Percentiles rank a stretch among this genome's conserved stretches.
Evolutionary conservation across 2,888 invertebrate genomes (phyloP).

Genomic region (Torymus tubicola): DNA sequence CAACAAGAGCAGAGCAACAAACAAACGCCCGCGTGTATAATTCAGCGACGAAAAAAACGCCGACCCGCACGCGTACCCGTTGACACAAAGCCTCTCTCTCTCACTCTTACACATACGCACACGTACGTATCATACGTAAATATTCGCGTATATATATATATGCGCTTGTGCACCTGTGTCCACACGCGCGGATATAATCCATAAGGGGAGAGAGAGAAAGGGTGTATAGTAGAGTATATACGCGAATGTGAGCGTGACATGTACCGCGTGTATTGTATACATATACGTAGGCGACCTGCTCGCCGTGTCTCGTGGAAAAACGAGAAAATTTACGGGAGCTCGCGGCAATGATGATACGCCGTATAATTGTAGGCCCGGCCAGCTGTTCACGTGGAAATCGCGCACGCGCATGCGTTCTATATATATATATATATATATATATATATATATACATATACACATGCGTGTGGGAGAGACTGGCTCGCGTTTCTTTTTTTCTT

Average conservation of each 20-base stretch:
- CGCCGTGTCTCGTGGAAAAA: not conserved
- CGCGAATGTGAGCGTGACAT: too few relatives aligned
- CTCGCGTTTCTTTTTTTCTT: too few relatives aligned
- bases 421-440: not conserved
- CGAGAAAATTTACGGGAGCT: slow-evolving; percentile 34
- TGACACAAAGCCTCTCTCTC: too few relatives aligned
- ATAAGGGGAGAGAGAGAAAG: not conserved
- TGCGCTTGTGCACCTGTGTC: slow-evolving; percentile 21
- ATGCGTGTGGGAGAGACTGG: too few relatives aligned
- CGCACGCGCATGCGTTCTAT: slow-evolving; percentile 12
- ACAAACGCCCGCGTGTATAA: too few relatives aligned
- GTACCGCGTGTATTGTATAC: too few relatives aligned
- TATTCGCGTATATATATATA: not conserved
- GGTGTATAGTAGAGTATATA: too few relatives aligned
- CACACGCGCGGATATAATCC: slow-evolving; percentile 19
- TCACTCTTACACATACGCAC: too few relatives aligned
- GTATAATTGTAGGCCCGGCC: slow-evolving; percentile 43
- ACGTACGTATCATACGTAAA: slow-evolving; percentile 9
- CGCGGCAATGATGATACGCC: slow-evolving; percentile 25
- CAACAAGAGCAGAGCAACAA: too few relatives aligned
- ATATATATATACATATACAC: not conserved
- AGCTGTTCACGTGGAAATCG: slow-evolving; percentile 44
- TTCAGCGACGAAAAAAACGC: too few relatives aligned
- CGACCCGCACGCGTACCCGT: too few relatives aligned
- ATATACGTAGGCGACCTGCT: too few relatives aligned